Percentiles rank a stretch among this genome's conserved stretches.
Evolutionary conservation across 2,797 vertebrate species (phyloP).

Genomic region (Siniperca undulata): DNA sequence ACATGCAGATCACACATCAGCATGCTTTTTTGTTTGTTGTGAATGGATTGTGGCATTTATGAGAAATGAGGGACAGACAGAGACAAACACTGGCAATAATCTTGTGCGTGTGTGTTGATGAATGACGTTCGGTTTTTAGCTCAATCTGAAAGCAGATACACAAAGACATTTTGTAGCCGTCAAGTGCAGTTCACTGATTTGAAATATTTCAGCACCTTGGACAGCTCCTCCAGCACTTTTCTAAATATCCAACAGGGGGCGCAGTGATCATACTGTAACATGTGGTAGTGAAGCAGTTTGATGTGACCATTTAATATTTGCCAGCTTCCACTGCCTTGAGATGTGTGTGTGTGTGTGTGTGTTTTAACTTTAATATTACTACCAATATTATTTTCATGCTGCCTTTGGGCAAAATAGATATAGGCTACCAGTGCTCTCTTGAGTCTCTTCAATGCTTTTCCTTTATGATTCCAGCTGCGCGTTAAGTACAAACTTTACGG

Average conservation of each 20-base stretch:
- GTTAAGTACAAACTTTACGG: slow-evolving; percentile 69
- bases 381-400: slow-evolving; percentile 6
- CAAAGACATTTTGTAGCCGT: slow-evolving; percentile 2
- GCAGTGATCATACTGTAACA: slow-evolving; percentile 40
- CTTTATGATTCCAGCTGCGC: slow-evolving; percentile 62
- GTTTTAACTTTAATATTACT: slow-evolving; percentile 12
- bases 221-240: slow-evolving; percentile 52
- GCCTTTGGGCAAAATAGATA: background rate
- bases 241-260: slow-evolving; percentile 69
- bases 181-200: background rate
- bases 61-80: background rate
- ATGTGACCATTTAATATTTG: slow-evolving; percentile 27
- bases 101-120: background rate
- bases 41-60: background rate
- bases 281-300: background rate
- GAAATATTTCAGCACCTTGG: slow-evolving; percentile 75
- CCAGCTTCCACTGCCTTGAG: slow-evolving; percentile 7
- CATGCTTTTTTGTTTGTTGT: background rate
- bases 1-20: background rate
- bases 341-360: background rate
- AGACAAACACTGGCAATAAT: slow-evolving; percentile 11
- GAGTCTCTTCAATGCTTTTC: background rate
- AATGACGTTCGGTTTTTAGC: slow-evolving; percentile 9
- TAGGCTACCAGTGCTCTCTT: background rate
- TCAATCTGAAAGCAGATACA: slow-evolving; percentile 11